These are phyloP conservation scores for Ochotona princeps DNA, from an alignment of 2,113 vertebrate species.

Conservation along the genomic window DNA sequence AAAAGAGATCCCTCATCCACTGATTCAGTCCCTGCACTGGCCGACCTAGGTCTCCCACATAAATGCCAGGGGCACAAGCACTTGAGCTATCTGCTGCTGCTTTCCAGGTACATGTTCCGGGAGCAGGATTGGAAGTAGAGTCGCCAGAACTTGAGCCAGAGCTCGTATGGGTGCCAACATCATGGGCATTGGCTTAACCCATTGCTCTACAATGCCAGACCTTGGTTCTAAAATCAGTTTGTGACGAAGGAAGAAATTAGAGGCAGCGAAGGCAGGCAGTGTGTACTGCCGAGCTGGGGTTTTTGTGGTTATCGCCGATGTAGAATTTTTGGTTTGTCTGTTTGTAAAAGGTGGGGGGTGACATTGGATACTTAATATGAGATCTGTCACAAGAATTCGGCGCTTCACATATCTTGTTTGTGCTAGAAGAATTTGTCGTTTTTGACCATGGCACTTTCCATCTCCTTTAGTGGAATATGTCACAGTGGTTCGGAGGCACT, in stretches of 20 bases:
- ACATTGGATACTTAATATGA: not conserved
- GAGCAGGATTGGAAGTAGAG: too few relatives aligned
- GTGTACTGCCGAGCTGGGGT: not conserved
- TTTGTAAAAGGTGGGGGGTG: not conserved
- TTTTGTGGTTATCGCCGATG: not conserved
- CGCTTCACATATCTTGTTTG: slow-evolving; percentile 20
- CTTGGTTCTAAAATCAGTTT: not conserved
- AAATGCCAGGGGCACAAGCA: too few relatives aligned
- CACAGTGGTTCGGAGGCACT: not conserved
- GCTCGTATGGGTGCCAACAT: too few relatives aligned
- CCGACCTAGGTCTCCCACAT: too few relatives aligned
- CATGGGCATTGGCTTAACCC: too few relatives aligned
- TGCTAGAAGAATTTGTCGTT: slow-evolving; percentile 28
- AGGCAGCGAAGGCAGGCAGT: not conserved
- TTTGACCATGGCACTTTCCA: not conserved
- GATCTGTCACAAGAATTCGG: slow-evolving; percentile 32
- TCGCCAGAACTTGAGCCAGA: too few relatives aligned
- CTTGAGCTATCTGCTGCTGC: too few relatives aligned
- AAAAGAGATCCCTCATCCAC: too few relatives aligned
- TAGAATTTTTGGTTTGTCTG: not conserved
- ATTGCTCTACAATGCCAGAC: too few relatives aligned
- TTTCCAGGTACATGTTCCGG: too few relatives aligned
- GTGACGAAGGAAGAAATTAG: not conserved
- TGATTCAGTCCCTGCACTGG: too few relatives aligned
- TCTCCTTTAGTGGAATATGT: slow-evolving; percentile 43